phyloP scores from a whole-genome alignment of 2,797 vertebrate genomes.

The Leptoclinus maculatus region DNA sequence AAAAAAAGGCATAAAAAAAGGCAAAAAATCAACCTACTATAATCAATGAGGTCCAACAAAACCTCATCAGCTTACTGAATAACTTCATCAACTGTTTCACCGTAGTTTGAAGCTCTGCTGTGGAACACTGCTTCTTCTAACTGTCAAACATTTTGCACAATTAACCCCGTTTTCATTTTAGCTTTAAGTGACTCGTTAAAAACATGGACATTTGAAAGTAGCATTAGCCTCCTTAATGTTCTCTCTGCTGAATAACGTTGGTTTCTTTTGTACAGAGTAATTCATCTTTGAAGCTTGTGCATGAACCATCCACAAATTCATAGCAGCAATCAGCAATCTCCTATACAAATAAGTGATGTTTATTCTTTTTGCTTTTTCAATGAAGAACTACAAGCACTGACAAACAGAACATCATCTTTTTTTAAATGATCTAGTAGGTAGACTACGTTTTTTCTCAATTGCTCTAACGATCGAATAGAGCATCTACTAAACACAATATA shows the following conservation, averaged over 20 bases:
- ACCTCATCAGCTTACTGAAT: constrained; percentile 3
- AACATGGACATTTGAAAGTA: constrained; percentile 36
- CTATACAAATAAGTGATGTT: background rate
- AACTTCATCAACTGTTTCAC: background rate
- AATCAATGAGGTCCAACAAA: background rate
- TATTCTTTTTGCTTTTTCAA: constrained; percentile 12
- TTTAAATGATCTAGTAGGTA: background rate
- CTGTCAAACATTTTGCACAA: constrained; percentile 24
- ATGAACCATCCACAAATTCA: constrained; percentile 10
- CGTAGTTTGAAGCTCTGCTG: background rate
- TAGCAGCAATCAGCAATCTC: constrained; percentile 1
- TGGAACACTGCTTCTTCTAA: constrained; percentile 14
- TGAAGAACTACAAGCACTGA: background rate
- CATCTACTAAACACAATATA: background rate
- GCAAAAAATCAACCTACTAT: background rate
- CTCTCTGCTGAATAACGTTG: constrained; percentile 43
- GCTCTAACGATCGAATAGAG: constrained; percentile 2
- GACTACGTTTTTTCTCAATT: background rate
- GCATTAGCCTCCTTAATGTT: constrained; percentile 40
- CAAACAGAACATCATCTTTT: background rate
- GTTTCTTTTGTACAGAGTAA: constrained; percentile 45
- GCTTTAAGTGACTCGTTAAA: constrained; percentile 57
- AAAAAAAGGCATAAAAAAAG: constrained; percentile 6
- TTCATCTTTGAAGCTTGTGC: constrained; percentile 38
- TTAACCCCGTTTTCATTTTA: constrained; percentile 43